phyloP scores from a whole-genome alignment of 2,888 invertebrate species.

The Drosophila kanekoi region DNA sequence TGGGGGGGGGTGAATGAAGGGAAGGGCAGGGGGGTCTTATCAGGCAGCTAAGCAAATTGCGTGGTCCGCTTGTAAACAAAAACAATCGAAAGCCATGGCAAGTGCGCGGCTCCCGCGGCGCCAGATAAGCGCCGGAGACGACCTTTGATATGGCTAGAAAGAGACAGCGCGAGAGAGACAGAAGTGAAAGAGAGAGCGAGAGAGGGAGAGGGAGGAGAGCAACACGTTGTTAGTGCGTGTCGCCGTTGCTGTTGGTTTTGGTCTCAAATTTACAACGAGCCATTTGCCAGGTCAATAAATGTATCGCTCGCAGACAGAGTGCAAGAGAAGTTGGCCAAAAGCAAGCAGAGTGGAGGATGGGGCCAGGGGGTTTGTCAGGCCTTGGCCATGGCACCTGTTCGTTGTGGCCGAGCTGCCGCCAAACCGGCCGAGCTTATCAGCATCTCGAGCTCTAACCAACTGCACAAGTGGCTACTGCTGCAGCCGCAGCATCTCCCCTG shows the following conservation, averaged over 20 bases:
- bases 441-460: conserved; percentile 41
- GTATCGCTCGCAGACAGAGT: conserved; percentile 37
- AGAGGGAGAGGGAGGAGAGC: background rate
- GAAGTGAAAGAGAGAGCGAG: background rate
- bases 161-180: background rate
- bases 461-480: conserved; percentile 17
- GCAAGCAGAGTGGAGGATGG: too few species aligned
- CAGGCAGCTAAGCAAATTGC: conserved; percentile 61
- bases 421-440: conserved; percentile 57
- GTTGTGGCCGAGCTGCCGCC: conserved; percentile 5
- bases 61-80: conserved; percentile 70
- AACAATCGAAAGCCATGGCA: conserved; percentile 47
- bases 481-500: background rate
- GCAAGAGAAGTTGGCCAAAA: background rate
- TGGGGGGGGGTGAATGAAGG: background rate
- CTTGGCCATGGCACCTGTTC: conserved; percentile 46
- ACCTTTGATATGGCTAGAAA: conserved; percentile 42
- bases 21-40: conserved; percentile 43
- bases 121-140: conserved; percentile 37
- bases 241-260: conserved; percentile 21
- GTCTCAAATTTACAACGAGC: conserved; percentile 26
- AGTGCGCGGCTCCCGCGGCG: conserved; percentile 14
- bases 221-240: conserved; percentile 60
- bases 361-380: background rate
- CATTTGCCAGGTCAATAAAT: conserved; percentile 55